Evolutionary conservation across 2,888 invertebrate genomes (phyloP).

Genomic region (Scaptomyza caliginosa): DNA sequence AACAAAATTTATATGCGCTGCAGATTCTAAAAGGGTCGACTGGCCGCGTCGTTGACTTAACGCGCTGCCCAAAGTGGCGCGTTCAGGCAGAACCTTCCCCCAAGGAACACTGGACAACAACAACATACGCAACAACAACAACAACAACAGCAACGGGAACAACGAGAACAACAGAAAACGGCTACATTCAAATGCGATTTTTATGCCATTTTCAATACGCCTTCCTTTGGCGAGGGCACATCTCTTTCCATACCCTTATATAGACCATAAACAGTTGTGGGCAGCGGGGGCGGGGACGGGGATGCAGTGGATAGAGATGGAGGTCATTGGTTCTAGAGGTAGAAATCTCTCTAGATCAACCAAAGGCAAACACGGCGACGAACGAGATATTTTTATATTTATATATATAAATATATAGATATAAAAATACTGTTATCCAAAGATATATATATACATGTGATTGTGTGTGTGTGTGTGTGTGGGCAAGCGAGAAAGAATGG

Average conservation of each 20-base stretch:
- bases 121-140: conserved; percentile 1
- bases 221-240: conserved; percentile 41
- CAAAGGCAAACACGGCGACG: conserved; percentile 52
- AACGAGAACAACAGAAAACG: conserved; percentile 4
- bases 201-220: conserved; percentile 80
- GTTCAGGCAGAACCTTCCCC: conserved; percentile 54
- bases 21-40: conserved; percentile 78
- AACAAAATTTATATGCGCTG: conserved; percentile 72
- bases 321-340: conserved; percentile 44
- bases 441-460: conserved; percentile 15
- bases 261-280: conserved; percentile 18
- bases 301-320: background rate
- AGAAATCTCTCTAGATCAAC: conserved; percentile 73
- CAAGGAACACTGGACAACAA: conserved; percentile 32
- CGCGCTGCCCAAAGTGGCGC: conserved; percentile 64
- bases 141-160: background rate
- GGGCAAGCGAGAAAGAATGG: background rate
- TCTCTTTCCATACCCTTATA: background rate
- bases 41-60: conserved; percentile 72
- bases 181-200: conserved; percentile 80
- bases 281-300: too few species aligned
- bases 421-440: conserved; percentile 22
- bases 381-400: conserved; percentile 31
- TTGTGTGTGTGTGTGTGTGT: conserved; percentile 2
- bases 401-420: conserved; percentile 9